Percentiles rank a stretch among this genome's conserved stretches.
phyloP scores from a whole-genome alignment of 2,797 vertebrate genomes.

The Coranthus polyacanthus region DNA sequence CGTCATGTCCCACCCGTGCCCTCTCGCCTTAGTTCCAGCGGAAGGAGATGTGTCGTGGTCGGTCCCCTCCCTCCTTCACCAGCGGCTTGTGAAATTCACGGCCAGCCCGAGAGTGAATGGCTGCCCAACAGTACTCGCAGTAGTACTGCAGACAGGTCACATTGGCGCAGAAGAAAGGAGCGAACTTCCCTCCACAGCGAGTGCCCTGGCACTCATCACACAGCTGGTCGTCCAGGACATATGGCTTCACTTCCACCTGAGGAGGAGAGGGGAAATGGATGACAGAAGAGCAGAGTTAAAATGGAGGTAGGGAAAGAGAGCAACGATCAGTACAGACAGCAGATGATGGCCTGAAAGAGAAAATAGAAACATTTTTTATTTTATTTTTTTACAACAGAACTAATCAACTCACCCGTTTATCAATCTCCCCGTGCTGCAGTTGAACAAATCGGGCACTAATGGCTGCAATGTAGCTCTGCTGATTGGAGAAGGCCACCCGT shows the following conservation, averaged over 20 bases:
- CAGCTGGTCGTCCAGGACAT: slow-evolving; percentile 99
- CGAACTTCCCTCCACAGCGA: slow-evolving; percentile 98
- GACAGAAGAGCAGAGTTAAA: slow-evolving; percentile 27
- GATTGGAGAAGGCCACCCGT: slow-evolving; percentile 98
- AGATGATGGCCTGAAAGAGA: too few relatives aligned
- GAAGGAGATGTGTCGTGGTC: slow-evolving; percentile 99
- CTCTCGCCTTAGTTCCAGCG: slow-evolving; percentile 95
- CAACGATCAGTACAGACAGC: neutral
- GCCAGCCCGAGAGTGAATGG: slow-evolving; percentile 98
- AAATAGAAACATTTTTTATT: too few relatives aligned
- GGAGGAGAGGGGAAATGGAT: slow-evolving; percentile 20
- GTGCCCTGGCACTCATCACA: slow-evolving; percentile 99
- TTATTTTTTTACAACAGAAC: neutral
- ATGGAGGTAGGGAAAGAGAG: slow-evolving; percentile 5
- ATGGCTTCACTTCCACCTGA: slow-evolving; percentile 99
- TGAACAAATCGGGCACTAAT: slow-evolving; percentile 99
- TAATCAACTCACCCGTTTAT: slow-evolving; percentile 95
- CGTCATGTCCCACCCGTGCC: slow-evolving; percentile 70
- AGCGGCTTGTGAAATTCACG: slow-evolving; percentile 99
- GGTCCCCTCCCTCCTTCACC: slow-evolving; percentile 99
- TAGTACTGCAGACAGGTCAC: slow-evolving; percentile 99
- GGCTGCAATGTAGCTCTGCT: slow-evolving; percentile 99
- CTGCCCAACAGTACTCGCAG: slow-evolving; percentile 99
- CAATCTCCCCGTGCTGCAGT: slow-evolving; percentile 99
- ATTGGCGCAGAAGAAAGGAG: slow-evolving; percentile 99